Evolutionary conservation across 2,797 vertebrate species (phyloP).

Genomic region (Etheostoma perlongum): DNA sequence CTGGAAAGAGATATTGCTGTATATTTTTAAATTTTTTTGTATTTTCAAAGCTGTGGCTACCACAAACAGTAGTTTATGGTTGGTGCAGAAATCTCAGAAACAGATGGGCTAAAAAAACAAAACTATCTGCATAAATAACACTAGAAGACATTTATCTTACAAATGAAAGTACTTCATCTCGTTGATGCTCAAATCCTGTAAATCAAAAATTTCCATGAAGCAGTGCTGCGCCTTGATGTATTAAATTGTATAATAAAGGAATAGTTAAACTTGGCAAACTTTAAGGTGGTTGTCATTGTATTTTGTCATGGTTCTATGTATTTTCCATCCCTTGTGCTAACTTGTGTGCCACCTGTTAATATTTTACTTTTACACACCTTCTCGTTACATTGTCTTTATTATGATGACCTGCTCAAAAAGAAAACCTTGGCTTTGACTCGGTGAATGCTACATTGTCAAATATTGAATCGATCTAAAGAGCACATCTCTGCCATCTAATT

Average conservation of each 20-base stretch:
- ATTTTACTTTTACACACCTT: background rate
- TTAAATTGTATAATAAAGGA: background rate
- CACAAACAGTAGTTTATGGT: background rate
- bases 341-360: background rate
- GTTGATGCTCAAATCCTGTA: background rate
- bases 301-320: background rate
- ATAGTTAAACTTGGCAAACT: background rate
- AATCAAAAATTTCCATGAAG: background rate
- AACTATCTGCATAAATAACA: background rate
- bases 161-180: background rate
- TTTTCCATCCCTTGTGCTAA: no score
- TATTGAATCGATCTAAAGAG: background rate
- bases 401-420: background rate
- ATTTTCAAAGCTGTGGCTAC: background rate
- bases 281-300: background rate
- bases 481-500: conserved; percentile 3
- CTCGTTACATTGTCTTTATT: background rate
- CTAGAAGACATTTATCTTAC: background rate
- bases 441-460: background rate
- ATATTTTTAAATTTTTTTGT: background rate
- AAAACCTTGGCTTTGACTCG: background rate
- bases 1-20: background rate
- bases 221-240: background rate
- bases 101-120: background rate
- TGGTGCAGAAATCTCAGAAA: background rate